Base-by-base conservation (phyloP, 2,888 invertebrate species). In the Clostera curtula region DNA sequence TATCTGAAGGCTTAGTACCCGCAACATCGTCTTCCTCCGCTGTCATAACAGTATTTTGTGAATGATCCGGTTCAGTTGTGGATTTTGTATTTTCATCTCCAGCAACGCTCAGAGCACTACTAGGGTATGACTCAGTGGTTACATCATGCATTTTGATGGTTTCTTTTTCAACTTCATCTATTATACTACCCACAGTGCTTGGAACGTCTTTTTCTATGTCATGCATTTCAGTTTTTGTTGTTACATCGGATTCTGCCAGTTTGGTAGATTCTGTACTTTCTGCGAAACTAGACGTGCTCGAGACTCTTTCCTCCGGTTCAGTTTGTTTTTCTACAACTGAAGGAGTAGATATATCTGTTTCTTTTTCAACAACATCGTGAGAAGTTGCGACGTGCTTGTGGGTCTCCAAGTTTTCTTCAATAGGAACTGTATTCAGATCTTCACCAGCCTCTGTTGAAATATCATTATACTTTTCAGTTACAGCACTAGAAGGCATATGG, bases 41-140 rank as follows among this genome's bases (percentile, higher is more conserved):
- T 10, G 39, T 26, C 8, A 35, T 43, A 16, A 49, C 43, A 9
- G 51, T 53, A 13, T 53, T 53, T 18, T 36, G 37, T 5, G 36
- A 44, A 24, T 54, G 39, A 23, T 53, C 50, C 18, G 39, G 35
- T 30, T 47, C 47, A 4, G 43, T 46, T 12, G 49, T 49, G 12
- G 22, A 7, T 29, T 35, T 34, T 12, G 34, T 27, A 12, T 16
- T 25, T 13, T 35, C 31, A 22, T 33, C 24, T 4, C 24, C 9
- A 11, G 39, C 32, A 19, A 13, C 19, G 24, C 22, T 36, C 20
- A 36, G 40, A 12, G 33, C 13, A 12, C 17, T 26, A 3, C 27
- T 6, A 25, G 9, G 5, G 5, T 24, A 10, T 8, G 22, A 0
- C 10, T 33, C 24, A 13, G 23, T 10, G 15, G 27, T 29, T 12